A percentile compares a stretch with the other conserved stretches of the same genome.
phyloP scores from a whole-genome alignment of 1,140 invertebrate genomes.

The Kradibia gibbosae region DNA sequence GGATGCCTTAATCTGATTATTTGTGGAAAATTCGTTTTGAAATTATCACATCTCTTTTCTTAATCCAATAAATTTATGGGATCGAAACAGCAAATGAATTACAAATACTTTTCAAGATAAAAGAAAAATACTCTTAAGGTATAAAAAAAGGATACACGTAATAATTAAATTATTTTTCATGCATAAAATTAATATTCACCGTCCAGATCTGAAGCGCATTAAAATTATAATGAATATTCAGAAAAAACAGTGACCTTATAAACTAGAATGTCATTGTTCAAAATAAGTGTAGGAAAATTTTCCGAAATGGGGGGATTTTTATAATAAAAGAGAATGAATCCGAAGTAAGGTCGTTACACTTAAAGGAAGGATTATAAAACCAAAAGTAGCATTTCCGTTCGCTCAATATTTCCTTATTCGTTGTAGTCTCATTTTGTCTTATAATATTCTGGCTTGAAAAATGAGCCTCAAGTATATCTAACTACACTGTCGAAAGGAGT shows the following conservation, averaged over 20 bases:
- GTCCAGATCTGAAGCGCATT: not conserved
- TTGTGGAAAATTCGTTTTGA: conserved; percentile 39
- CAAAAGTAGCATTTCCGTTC: not conserved
- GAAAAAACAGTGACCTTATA: no score
- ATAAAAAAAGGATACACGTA: not conserved
- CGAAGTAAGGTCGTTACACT: not conserved
- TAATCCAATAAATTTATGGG: conserved; percentile 1
- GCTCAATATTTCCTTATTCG: not conserved
- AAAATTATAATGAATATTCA: conserved; percentile 1
- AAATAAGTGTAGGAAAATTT: not conserved
- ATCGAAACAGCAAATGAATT: not conserved
- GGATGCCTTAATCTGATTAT: conserved; percentile 44
- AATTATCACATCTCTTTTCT: not conserved
- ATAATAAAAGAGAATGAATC: not conserved
- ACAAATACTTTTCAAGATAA: conserved; percentile 27
- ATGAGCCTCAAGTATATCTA: not conserved
- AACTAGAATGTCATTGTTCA: not conserved
- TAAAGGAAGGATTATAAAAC: not conserved
- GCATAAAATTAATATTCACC: not conserved
- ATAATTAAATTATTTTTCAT: not conserved
- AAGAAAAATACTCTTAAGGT: not conserved
- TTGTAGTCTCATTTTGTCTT: not conserved
- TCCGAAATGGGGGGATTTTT: not conserved
- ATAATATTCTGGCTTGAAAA: not conserved
- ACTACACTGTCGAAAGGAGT: not conserved